Base-by-base conservation (phyloP, 2,888 invertebrate genomes). In the Agrochola litura region DNA sequence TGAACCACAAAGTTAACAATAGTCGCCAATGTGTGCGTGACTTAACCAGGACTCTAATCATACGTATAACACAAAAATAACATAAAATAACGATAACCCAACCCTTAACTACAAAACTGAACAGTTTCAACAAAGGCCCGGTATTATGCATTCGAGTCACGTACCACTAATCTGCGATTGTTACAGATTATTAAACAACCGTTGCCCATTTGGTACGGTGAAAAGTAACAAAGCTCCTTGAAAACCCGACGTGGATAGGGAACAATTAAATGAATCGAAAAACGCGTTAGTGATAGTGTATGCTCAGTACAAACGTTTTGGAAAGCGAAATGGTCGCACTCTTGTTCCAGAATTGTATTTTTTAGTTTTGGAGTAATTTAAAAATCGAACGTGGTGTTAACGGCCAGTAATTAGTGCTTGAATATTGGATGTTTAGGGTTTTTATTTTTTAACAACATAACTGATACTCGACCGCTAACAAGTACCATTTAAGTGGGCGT, bases 171-270 rank as follows among this genome's bases (percentile, higher is more conserved):
- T 92, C 91, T 89, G 83, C 90, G 90, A 91, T 91, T 91, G 91
- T 91, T 91, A 92, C 90, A 89, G 89, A 92, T 93, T 93, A 93
- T 93, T 92, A 91, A 90, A 86, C 89, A 92, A 91, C 89, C 86
- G 87, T 91, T 91, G 89, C 89, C 89, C 79, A 88, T 90, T 91
- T 81, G 81, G 88, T 90, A 88, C 84, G 79, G 88, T 81, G 86
- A 88, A 89, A 91, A 88, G 89, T 89, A 89, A 90, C 89, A 88
- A 89, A 87, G 86, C 83, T 76, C 72, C 73, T 89, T 86, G 85
- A 90, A 92, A 90, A 91, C 85, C 86, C 81, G 87, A 79, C 85
- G 85, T 91, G 90, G 84, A 89, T 82, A 76, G 78, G 81, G 78
- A 89, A 89, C 88, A 90, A 90, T 90, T 91, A 90, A 86, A 85